A percentile compares a stretch with the other conserved stretches of the same genome.
These are phyloP conservation scores for Campopleginae sp. DNA, from an alignment of 2,888 invertebrate genomes.

Conservation along the genomic window DNA sequence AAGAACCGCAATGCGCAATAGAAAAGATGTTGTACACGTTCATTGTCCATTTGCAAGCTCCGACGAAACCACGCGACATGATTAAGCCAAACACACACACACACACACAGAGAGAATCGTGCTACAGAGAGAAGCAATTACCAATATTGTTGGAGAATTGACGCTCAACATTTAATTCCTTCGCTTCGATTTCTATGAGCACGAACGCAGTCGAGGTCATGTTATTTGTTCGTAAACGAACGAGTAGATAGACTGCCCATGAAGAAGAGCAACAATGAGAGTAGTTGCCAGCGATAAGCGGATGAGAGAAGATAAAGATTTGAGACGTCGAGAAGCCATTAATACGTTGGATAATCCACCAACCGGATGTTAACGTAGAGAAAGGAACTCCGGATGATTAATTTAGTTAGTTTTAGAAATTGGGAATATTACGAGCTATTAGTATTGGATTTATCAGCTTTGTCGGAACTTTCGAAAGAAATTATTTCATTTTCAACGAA, in stretches of 20 bases:
- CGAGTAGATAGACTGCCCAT: background rate
- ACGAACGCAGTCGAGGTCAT: background rate
- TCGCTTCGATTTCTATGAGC: background rate
- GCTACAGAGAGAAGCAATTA: background rate
- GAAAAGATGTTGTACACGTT: constrained; percentile 21
- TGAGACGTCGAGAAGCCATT: background rate
- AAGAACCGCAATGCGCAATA: constrained; percentile 52
- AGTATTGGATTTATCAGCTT: background rate
- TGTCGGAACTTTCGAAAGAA: background rate
- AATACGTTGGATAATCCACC: background rate
- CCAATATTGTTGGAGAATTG: background rate
- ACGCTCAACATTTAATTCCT: background rate
- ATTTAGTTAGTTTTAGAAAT: background rate
- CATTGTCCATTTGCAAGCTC: constrained; percentile 12
- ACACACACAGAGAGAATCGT: background rate
- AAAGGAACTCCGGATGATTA: background rate
- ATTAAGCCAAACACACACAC: background rate
- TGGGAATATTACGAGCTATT: background rate
- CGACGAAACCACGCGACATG: background rate
- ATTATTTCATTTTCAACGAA: too few species aligned
- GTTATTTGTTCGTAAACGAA: background rate
- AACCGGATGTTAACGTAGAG: background rate
- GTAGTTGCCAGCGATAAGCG: background rate
- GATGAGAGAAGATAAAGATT: background rate
- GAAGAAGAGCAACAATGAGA: background rate